These are phyloP conservation scores for Athalia circularis DNA, from an alignment of 2,888 invertebrate species.

Conservation along the genomic window DNA sequence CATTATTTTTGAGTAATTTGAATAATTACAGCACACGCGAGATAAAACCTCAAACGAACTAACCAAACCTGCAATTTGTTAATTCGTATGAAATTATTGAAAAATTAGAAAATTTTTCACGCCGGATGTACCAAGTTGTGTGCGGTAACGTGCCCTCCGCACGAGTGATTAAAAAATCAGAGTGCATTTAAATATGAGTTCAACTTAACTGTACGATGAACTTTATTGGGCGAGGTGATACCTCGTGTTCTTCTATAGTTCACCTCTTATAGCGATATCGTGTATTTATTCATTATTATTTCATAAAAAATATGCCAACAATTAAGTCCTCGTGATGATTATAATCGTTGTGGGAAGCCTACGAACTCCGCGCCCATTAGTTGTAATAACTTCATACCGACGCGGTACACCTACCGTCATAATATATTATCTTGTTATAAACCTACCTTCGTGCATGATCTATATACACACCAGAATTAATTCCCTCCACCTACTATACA, in stretches of 20 bases:
- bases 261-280: constrained; percentile 8
- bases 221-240: constrained; percentile 25
- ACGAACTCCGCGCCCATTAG: constrained; percentile 42
- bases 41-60: not conserved
- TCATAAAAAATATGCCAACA: constrained; percentile 33
- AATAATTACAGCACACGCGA: not conserved
- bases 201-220: constrained; percentile 42
- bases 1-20: constrained; percentile 17
- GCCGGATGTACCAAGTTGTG: not conserved
- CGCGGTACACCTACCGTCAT: not conserved
- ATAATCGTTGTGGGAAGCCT: constrained; percentile 45
- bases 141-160: not conserved
- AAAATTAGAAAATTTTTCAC: not conserved
- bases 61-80: not conserved
- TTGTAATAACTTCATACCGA: constrained; percentile 24
- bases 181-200: constrained; percentile 11
- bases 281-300: constrained; percentile 38
- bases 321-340: constrained; percentile 27
- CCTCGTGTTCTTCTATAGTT: constrained; percentile 4
- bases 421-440: constrained; percentile 10
- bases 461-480: constrained; percentile 9
- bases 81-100: not conserved
- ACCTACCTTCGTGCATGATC: not conserved
- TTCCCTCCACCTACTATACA: constrained; percentile 1
- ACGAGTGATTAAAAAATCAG: constrained; percentile 11